A percentile compares a stretch with the other conserved stretches of the same genome.
Evolutionary conservation across 2,797 vertebrate species (phyloP).

Genomic region (Lophotriccus pileatus): DNA sequence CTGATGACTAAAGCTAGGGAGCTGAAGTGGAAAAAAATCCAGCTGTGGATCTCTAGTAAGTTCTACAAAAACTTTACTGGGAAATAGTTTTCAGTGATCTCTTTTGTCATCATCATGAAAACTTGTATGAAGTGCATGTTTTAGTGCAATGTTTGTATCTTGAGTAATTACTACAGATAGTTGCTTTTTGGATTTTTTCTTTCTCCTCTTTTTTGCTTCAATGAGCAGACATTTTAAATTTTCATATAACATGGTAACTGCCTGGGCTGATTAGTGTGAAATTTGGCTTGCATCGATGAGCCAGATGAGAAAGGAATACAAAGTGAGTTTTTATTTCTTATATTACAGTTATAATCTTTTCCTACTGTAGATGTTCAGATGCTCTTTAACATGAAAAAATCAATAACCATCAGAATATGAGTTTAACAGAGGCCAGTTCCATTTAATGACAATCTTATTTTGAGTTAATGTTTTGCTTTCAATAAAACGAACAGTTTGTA

Average conservation of each 20-base stretch:
- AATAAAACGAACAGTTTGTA: background rate
- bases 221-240: conserved; percentile 54
- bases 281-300: conserved; percentile 50
- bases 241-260: conserved; percentile 13
- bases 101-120: background rate
- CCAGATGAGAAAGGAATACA: conserved; percentile 36
- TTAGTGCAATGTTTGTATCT: background rate
- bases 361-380: conserved; percentile 28
- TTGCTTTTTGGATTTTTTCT: background rate
- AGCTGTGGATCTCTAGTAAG: background rate
- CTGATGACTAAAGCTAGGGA: background rate
- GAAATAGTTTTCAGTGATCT: background rate
- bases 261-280: conserved; percentile 52
- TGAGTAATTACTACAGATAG: background rate
- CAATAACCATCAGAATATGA: background rate
- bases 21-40: background rate
- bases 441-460: background rate
- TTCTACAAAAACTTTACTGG: background rate
- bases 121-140: background rate
- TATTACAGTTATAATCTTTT: conserved; percentile 14
- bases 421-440: background rate
- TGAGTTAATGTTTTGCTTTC: background rate
- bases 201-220: background rate
- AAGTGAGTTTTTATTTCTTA: conserved; percentile 59
- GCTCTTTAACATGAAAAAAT: conserved; percentile 39